Evolutionary conservation across 2,797 vertebrate genomes (phyloP).

Genomic region (Anableps anableps): DNA sequence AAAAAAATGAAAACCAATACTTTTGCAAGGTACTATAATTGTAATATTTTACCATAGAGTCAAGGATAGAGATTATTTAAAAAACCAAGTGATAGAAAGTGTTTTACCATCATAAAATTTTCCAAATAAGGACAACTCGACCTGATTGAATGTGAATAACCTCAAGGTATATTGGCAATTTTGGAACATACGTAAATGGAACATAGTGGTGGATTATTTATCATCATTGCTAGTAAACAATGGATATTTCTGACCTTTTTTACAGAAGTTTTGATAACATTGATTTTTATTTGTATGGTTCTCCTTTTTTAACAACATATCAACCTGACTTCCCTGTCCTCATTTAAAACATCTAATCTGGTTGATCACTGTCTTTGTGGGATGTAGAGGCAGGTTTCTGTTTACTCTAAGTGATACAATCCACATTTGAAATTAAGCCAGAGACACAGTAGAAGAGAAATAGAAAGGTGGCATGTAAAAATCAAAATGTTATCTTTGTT

Average conservation of each 20-base stretch:
- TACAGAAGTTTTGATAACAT: not conserved
- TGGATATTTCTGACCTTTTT: not conserved
- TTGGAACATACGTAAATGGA: not conserved
- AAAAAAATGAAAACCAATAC: not conserved
- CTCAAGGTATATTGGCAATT: not conserved
- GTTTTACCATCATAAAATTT: not conserved
- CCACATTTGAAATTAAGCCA: not conserved
- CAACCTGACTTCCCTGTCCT: not conserved
- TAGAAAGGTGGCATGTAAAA: not conserved
- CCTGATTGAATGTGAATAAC: not conserved
- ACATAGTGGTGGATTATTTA: not conserved
- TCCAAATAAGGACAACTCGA: not conserved
- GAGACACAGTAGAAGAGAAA: not conserved
- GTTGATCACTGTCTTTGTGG: not conserved
- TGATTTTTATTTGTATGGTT: not conserved
- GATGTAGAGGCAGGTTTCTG: not conserved
- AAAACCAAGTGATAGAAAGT: not conserved
- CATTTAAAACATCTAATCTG: not conserved
- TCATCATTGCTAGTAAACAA: not conserved
- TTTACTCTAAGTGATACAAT: not conserved
- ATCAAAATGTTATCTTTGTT: not conserved
- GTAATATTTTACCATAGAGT: too few species aligned
- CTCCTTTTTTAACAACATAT: not conserved
- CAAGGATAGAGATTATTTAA: not conserved
- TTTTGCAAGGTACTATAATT: not conserved